phyloP scores from a whole-genome alignment of 2,113 vertebrate genomes.

The Perca flavescens region DNA sequence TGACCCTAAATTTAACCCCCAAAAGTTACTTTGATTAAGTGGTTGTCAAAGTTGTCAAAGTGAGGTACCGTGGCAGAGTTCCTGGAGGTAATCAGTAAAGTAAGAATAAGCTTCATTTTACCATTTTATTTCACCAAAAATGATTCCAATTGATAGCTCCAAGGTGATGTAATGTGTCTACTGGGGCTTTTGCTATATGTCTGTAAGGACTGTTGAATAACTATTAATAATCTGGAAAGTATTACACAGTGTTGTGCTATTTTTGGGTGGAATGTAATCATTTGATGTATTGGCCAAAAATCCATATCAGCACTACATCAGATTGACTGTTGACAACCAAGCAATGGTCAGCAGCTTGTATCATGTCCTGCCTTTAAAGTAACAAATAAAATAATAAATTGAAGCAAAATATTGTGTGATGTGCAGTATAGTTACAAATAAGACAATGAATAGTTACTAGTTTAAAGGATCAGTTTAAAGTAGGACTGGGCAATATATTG shows the following conservation, averaged over 20 bases:
- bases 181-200: not conserved
- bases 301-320: too few relatives aligned
- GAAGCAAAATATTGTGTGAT: not conserved
- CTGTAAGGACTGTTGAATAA: not conserved
- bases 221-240: too few relatives aligned
- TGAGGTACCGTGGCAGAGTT: not conserved
- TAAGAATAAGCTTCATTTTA: not conserved
- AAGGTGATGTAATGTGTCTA: not conserved
- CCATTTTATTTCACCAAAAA: not conserved
- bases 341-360: too few relatives aligned
- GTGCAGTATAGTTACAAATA: not conserved
- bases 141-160: not conserved
- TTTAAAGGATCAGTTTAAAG: not conserved
- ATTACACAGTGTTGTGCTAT: too few relatives aligned
- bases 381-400: not conserved
- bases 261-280: too few relatives aligned
- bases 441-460: not conserved
- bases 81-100: not conserved
- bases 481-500: too few relatives aligned
- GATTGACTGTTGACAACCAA: too few relatives aligned
- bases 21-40: not conserved
- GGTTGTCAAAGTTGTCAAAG: constrained; percentile 26
- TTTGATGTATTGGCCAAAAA: too few relatives aligned
- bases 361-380: too few relatives aligned
- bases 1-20: not conserved